These are phyloP conservation scores for Frankliniella intonsa DNA, from an alignment of 2,888 invertebrate species.

Conservation along the genomic window DNA sequence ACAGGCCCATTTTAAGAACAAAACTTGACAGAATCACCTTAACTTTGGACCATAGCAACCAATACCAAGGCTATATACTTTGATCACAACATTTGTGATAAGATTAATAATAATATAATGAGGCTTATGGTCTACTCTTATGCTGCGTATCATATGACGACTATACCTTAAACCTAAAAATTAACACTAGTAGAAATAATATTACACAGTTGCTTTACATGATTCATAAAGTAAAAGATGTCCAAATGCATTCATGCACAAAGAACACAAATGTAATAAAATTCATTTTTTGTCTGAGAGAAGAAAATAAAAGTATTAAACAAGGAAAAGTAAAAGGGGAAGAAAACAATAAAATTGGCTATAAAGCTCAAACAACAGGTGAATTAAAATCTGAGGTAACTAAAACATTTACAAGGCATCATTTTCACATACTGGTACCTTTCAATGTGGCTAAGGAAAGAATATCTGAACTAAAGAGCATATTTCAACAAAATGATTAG, in stretches of 20 bases:
- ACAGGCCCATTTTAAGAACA: constrained; percentile 15
- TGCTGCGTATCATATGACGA: too few species aligned
- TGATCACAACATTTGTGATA: not conserved
- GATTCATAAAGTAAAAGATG: not conserved
- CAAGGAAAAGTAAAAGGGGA: too few species aligned
- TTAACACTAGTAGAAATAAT: too few species aligned
- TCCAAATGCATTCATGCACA: not conserved
- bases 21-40: not conserved
- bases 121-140: too few species aligned
- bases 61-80: constrained; percentile 10
- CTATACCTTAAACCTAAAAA: too few species aligned
- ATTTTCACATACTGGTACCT: not conserved
- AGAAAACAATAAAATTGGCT: too few species aligned
- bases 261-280: too few species aligned
- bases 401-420: not conserved
- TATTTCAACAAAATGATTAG: too few species aligned
- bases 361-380: not conserved
- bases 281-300: too few species aligned
- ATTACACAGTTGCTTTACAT: not conserved
- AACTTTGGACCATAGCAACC: constrained; percentile 16
- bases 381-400: not conserved
- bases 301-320: not conserved
- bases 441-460: too few species aligned
- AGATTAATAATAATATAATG: too few species aligned
- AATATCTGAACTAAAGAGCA: too few species aligned